These are phyloP conservation scores for Lasioglossum malachurum DNA, from an alignment of 2,888 invertebrate species.

Conservation along the genomic window DNA sequence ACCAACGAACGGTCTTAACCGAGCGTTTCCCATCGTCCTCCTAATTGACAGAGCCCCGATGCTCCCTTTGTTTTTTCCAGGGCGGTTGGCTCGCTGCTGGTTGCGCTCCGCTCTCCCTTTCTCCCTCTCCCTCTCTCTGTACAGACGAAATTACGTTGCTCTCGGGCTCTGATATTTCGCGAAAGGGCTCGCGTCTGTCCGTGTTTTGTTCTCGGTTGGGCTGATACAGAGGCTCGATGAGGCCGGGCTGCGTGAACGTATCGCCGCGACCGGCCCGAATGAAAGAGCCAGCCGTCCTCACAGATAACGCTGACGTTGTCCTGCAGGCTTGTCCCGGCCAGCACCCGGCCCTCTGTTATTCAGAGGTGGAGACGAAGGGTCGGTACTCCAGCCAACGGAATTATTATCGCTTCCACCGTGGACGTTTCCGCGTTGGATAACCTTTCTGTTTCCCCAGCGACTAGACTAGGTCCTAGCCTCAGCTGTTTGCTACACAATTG, in stretches of 20 bases:
- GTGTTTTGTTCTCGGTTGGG: conserved; percentile 44
- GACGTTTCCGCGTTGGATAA: conserved; percentile 27
- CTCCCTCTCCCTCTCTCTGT: conserved; percentile 41
- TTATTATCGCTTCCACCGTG: conserved; percentile 29
- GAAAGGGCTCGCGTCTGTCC: conserved; percentile 31
- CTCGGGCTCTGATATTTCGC: conserved; percentile 30
- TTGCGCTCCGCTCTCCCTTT: not conserved
- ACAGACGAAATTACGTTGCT: conserved; percentile 64
- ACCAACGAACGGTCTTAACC: conserved; percentile 23
- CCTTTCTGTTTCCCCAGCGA: not conserved
- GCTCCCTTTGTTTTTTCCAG: conserved; percentile 74
- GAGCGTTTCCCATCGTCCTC: conserved; percentile 60
- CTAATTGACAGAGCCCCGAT: conserved; percentile 78
- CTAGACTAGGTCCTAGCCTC: not conserved
- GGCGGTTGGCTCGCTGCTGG: not conserved
- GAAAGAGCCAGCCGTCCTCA: conserved; percentile 30
- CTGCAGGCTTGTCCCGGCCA: conserved; percentile 27
- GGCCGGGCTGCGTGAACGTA: conserved; percentile 48
- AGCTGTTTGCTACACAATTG: not conserved
- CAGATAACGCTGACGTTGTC: conserved; percentile 53
- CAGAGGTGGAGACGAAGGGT: conserved; percentile 26
- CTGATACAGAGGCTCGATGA: conserved; percentile 52
- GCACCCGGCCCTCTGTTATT: conserved; percentile 4
- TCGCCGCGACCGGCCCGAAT: conserved; percentile 32
- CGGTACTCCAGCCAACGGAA: conserved; percentile 28